phyloP scores from a whole-genome alignment of 2,888 invertebrate species.

The Dastarcus helophoroides region DNA sequence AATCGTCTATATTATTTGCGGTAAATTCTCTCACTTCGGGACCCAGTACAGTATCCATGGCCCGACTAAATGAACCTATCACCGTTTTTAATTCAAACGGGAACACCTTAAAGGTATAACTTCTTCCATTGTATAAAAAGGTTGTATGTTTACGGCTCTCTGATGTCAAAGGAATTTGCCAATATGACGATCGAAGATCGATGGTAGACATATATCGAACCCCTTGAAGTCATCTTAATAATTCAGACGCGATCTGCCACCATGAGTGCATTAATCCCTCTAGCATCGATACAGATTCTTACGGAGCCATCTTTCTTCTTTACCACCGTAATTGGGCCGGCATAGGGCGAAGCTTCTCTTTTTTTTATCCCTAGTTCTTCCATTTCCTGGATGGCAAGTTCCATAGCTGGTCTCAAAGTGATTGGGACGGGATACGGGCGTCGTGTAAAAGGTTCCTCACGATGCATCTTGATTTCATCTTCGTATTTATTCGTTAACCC shows the following conservation, averaged over 20 bases:
- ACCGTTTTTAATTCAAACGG: conserved; percentile 22
- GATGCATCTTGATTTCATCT: too few relatives aligned
- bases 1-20: conserved; percentile 23
- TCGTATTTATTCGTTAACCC: too few relatives aligned
- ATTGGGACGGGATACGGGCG: conserved; percentile 26
- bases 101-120: conserved; percentile 24
- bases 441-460: too few relatives aligned
- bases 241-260: conserved; percentile 21
- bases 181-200: conserved; percentile 13
- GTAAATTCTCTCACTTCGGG: conserved; percentile 18
- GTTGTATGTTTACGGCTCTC: conserved; percentile 14
- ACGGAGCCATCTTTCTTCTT: conserved; percentile 23
- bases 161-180: conserved; percentile 14
- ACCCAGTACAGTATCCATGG: conserved; percentile 16
- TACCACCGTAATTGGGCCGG: conserved; percentile 23
- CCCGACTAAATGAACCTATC: conserved; percentile 15
- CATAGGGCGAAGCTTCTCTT: conserved; percentile 20
- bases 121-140: conserved; percentile 14
- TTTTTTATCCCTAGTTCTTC: conserved; percentile 22
- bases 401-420: conserved; percentile 17
- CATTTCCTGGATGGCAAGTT: conserved; percentile 21
- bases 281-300: conserved; percentile 24
- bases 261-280: conserved; percentile 23
- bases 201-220: conserved; percentile 13
- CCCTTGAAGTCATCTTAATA: conserved; percentile 11